Evolutionary conservation across 2,888 invertebrate genomes (phyloP).

Genomic region (Lasioglossum morio): DNA sequence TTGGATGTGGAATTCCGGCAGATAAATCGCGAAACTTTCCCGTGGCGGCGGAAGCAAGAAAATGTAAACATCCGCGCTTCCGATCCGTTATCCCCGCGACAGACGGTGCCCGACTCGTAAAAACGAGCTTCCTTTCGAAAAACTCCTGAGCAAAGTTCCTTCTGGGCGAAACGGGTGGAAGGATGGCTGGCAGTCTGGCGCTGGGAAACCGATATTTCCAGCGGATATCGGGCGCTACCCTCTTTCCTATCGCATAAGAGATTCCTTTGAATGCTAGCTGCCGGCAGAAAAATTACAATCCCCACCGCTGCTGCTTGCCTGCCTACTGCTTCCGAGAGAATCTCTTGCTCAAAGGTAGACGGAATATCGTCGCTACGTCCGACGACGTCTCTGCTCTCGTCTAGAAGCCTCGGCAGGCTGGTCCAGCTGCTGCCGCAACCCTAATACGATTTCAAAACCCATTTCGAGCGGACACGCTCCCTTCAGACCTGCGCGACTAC

Average conservation of each 20-base stretch:
- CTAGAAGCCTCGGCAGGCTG: conserved; percentile 1
- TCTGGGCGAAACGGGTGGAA: background rate
- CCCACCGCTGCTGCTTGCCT: background rate
- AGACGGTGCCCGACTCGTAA: background rate
- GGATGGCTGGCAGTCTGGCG: background rate
- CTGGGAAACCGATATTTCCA: conserved; percentile 52
- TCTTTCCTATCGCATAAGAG: conserved; percentile 45
- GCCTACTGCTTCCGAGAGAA: background rate
- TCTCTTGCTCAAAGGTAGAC: conserved; percentile 27
- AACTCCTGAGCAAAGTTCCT: conserved; percentile 1
- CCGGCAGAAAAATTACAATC: conserved; percentile 53
- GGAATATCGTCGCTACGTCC: conserved; percentile 33
- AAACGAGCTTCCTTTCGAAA: background rate
- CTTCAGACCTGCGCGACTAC: conserved; percentile 8
- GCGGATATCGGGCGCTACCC: conserved; percentile 47
- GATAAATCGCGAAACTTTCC: background rate
- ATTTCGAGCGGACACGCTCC: conserved; percentile 32
- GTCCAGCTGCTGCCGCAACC: conserved; percentile 32
- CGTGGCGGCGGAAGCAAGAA: background rate
- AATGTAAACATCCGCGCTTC: conserved; percentile 10
- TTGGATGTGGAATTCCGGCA: background rate
- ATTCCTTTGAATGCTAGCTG: conserved; percentile 51
- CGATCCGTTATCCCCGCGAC: conserved; percentile 6
- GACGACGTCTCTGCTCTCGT: conserved; percentile 3
- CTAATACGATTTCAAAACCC: conserved; percentile 58